phyloP scores from a whole-genome alignment of 2,113 vertebrate species.

The Brachyhypopomus gauderio region DNA sequence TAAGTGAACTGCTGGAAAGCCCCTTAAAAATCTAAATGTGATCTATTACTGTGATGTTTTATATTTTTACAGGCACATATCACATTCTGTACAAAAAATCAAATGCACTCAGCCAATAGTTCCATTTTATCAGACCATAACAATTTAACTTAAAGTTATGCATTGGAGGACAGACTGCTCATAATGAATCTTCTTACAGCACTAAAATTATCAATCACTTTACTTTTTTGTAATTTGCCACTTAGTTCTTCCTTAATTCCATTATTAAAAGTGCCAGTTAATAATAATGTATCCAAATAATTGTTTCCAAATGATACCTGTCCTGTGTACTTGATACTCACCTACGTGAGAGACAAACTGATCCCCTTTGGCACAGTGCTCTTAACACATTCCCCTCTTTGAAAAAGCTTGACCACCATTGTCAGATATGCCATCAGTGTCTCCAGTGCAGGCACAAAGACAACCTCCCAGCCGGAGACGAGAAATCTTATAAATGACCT shows the following conservation, averaged over 20 bases:
- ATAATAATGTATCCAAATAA: background rate
- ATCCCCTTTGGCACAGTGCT: constrained; percentile 29
- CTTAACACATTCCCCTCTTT: constrained; percentile 12
- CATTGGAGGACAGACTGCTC: background rate
- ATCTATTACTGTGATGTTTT: background rate
- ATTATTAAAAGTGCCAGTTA: background rate
- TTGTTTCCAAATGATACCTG: background rate
- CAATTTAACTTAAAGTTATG: background rate
- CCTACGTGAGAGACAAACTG: constrained; percentile 25
- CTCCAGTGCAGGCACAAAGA: constrained; percentile 26
- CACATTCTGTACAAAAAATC: background rate
- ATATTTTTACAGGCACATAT: background rate
- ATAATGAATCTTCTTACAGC: background rate
- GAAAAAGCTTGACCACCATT: constrained; percentile 39
- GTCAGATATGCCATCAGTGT: background rate
- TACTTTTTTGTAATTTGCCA: background rate
- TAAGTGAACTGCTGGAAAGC: constrained; percentile 33
- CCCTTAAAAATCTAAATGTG: constrained; percentile 1
- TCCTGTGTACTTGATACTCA: constrained; percentile 30
- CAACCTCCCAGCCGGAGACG: constrained; percentile 62
- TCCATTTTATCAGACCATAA: background rate
- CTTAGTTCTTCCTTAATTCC: background rate
- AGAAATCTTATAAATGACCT: constrained; percentile 68
- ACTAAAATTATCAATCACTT: background rate
- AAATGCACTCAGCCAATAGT: background rate